Evolutionary conservation across 1,140 invertebrate genomes (phyloP).

Genomic region (Caenorhabditis inopinata): DNA sequence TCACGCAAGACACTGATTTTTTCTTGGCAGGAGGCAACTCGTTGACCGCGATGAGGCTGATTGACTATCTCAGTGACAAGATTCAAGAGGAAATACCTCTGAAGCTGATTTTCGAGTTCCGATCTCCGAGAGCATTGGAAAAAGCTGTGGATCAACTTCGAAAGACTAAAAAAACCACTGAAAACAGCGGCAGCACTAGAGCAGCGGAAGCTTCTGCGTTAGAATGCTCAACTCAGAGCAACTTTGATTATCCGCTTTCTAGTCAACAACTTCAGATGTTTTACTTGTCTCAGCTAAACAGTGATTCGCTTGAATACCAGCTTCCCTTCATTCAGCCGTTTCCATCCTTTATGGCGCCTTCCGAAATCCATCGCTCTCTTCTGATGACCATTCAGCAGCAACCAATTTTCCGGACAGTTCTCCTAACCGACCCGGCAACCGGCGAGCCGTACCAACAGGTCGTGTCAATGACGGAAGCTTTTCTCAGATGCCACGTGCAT

Average conservation of each 20-base stretch:
- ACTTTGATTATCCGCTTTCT: neutral
- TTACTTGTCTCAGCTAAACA: neutral
- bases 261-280: constrained; percentile 16
- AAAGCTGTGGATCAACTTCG: neutral
- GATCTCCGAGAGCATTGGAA: neutral
- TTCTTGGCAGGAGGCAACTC: constrained; percentile 43
- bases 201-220: neutral
- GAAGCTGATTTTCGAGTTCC: constrained; percentile 31
- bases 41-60: constrained; percentile 36
- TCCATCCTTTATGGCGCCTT: neutral
- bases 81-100: constrained; percentile 17
- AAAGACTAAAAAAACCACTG: no score
- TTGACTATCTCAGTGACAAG: constrained; percentile 2
- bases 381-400: constrained; percentile 21
- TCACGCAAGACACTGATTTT: constrained; percentile 34
- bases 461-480: neutral
- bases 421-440: neutral
- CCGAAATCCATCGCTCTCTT: neutral
- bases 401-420: neutral
- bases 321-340: constrained; percentile 22
- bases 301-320: neutral
- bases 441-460: constrained; percentile 21
- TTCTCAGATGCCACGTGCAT: neutral
- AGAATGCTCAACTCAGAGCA: neutral
- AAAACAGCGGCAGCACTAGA: neutral